Conservation (phyloP, 2,113 vertebrate species). For the Zingel zingel region DNA sequence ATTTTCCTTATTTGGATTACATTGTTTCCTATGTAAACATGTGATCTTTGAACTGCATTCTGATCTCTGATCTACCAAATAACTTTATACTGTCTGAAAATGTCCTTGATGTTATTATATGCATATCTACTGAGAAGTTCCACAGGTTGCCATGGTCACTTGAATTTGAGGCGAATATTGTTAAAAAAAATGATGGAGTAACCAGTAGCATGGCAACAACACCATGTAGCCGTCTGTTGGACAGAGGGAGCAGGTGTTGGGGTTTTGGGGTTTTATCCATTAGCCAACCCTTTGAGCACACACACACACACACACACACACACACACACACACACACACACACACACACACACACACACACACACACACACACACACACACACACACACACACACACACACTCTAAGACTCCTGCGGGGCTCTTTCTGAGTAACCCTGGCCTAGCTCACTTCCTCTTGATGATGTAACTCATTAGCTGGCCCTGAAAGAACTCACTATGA, state of each 20-base stretch:
- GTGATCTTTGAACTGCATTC: not conserved
- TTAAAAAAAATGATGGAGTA: slow-evolving; percentile 14
- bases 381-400: slow-evolving; percentile 24
- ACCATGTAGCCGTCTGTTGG: slow-evolving; percentile 27
- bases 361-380: slow-evolving; percentile 18
- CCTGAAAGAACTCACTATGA: slow-evolving; percentile 54
- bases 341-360: slow-evolving; percentile 25
- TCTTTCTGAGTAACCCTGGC: slow-evolving; percentile 63
- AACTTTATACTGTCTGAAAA: not conserved
- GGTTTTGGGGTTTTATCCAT: slow-evolving; percentile 65
- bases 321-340: slow-evolving; percentile 23
- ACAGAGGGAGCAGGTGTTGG: slow-evolving; percentile 73
- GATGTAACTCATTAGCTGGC: slow-evolving; percentile 66
- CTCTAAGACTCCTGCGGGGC: slow-evolving; percentile 35
- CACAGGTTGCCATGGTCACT: slow-evolving; percentile 31
- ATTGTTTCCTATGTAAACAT: not conserved
- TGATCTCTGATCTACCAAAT: not conserved
- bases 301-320: not conserved
- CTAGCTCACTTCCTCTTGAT: slow-evolving; percentile 72
- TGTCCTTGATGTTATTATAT: not conserved
- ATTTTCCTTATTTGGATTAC: not conserved
- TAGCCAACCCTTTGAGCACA: slow-evolving; percentile 42
- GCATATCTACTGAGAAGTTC: not conserved
- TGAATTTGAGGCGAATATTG: not conserved
- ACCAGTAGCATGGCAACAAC: slow-evolving; percentile 58